Base-by-base conservation (phyloP, 2,888 invertebrate genomes). In the Amaurobius ferox region DNA sequence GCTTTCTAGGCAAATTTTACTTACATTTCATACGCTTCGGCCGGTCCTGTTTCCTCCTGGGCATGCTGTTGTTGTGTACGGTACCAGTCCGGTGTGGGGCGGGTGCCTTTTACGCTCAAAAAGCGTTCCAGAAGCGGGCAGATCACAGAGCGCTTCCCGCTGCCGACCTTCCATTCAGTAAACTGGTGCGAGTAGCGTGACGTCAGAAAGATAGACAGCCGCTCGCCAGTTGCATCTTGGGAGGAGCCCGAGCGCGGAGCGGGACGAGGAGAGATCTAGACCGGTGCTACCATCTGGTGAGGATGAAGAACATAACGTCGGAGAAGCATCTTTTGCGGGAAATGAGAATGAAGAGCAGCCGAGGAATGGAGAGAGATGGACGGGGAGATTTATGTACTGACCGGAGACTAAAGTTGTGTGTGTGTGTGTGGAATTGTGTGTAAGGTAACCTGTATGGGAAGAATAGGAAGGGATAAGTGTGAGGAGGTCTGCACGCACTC, bases 141-240 rank as follows among this genome's bases (percentile, higher is more conserved):
- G 76, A 79, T 74, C 87, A 87, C 80, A 78, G 86, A 81, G 88
- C 87, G 86, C 85, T 81, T 79, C 85, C 81, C 88, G 87, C 87
- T 79, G 85, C 85, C 86, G 87, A 88, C 88, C 88, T 88, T 87
- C 88, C 88, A 88, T 88, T 88, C 88, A 88, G 79, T 86, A 87
- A 85, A 88, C 83, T 85, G 87, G 55, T 55, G 55, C 74, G 83
- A 86, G 86, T 87, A 86, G 79, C 72, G 81, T 88, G 88, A 88
- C 88, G 88, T 88, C 87, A 87, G 87, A 79, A 73, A 81, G 87
- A 87, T 87, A 87, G 87, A 87, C 87, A 87, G 85, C 67, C 78
- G 85, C 77, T 77, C 83, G 83, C 87, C 76, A 78, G 76, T 77
- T 78, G 87, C 79, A 87, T 85, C 85, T 85, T 87, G 85, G 87